Conservation (phyloP, 2,113 vertebrate genomes). For the Neolamprologus sp. region DNA sequence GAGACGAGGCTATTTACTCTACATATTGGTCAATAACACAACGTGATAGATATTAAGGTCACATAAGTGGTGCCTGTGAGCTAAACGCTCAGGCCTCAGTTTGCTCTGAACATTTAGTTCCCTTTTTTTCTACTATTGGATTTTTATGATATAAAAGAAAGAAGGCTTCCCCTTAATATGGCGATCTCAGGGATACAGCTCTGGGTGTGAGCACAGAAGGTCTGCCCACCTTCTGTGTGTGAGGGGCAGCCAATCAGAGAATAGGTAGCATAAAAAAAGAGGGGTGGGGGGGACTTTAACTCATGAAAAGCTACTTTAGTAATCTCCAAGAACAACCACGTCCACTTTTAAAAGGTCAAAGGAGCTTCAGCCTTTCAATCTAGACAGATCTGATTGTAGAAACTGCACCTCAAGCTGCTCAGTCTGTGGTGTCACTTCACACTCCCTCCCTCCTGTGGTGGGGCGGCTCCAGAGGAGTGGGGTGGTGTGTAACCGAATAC, state of each 20-base stretch:
- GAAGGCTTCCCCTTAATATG: not conserved
- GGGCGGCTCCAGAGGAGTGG: slow-evolving; percentile 8
- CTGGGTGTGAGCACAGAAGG: not conserved
- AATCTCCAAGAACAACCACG: not conserved
- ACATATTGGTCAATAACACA: rapidly evolving
- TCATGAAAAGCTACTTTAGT: not conserved
- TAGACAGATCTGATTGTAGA: not conserved
- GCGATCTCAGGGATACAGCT: not conserved
- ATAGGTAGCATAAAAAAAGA: not conserved
- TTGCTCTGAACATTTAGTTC: not conserved
- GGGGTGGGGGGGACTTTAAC: not conserved
- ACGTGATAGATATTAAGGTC: not conserved
- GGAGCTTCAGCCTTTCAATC: not conserved
- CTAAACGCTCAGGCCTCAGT: not conserved
- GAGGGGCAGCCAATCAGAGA: not conserved
- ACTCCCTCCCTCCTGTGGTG: not conserved
- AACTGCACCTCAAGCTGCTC: not conserved
- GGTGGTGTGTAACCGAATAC: slow-evolving; percentile 43
- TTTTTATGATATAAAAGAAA: not conserved
- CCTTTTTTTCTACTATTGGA: not conserved
- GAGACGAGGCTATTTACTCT: not conserved
- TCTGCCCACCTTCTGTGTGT: not conserved
- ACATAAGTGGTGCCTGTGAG: not conserved
- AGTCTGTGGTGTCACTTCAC: not conserved
- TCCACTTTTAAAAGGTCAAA: not conserved